Conservation (phyloP, 2,113 vertebrate genomes). For the Cranoglanis bouderius region DNA sequence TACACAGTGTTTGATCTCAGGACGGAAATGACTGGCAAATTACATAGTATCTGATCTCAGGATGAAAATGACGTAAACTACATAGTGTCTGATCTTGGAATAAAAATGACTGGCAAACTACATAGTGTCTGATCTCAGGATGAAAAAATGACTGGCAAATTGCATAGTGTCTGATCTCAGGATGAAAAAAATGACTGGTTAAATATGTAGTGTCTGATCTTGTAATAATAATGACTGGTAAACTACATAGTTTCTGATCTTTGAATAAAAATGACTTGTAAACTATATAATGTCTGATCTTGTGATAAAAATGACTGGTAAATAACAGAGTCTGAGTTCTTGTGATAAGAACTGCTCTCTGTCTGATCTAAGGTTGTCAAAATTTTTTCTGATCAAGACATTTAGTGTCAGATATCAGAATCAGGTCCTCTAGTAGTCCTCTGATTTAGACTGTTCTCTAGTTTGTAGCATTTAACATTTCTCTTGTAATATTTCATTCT, state of each 20-base stretch:
- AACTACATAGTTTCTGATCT: neutral
- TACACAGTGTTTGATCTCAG: neutral
- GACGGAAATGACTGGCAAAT: neutral
- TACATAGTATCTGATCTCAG: neutral
- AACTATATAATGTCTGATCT: neutral
- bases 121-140: neutral
- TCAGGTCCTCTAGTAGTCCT: neutral
- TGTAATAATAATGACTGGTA: neutral
- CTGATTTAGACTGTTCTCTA: neutral
- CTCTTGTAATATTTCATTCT: neutral
- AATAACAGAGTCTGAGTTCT: neutral
- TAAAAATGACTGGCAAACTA: neutral
- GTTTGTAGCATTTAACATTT: neutral
- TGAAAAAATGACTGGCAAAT: neutral
- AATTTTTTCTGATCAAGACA: neutral
- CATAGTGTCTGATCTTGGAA: neutral
- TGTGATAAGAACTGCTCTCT: neutral
- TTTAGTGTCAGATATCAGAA: neutral
- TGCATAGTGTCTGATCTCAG: neutral
- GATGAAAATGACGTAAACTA: neutral
- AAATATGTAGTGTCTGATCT: neutral
- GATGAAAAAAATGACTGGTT: too few relatives aligned
- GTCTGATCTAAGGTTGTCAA: neutral
- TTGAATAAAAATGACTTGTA: neutral
- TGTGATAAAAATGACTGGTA: neutral